phyloP scores from a whole-genome alignment of 2,888 invertebrate genomes.

The Coelinius sp. region DNA sequence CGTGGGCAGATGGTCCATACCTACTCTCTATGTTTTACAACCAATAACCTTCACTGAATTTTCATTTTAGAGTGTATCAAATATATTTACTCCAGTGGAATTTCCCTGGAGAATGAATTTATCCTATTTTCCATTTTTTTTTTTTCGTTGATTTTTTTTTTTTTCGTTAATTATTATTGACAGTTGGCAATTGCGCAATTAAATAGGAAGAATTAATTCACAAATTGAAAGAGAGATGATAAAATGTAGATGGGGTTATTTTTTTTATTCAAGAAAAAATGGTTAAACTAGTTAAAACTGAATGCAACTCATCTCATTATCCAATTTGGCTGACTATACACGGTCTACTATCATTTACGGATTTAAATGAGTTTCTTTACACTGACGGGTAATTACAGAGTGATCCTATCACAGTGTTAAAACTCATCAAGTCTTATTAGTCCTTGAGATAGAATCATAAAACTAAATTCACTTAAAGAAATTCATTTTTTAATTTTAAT shows the following conservation, averaged over 20 bases:
- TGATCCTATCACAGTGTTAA: background rate
- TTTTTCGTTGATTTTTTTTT: background rate
- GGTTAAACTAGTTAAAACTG: too few species aligned
- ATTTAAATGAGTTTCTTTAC: conserved; percentile 25
- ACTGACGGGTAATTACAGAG: conserved; percentile 4
- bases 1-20: conserved; percentile 56
- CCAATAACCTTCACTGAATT: conserved; percentile 54
- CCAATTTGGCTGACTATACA: conserved; percentile 17
- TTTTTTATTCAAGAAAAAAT: too few species aligned
- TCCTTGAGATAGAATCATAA: background rate
- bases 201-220: background rate
- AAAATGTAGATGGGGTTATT: too few species aligned
- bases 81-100: conserved; percentile 10
- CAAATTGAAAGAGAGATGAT: background rate
- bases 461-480: too few species aligned
- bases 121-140: background rate
- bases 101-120: background rate
- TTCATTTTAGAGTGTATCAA: conserved; percentile 25
- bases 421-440: conserved; percentile 1
- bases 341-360: conserved; percentile 2
- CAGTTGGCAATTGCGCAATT: too few species aligned
- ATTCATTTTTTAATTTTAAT: too few species aligned
- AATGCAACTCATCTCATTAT: conserved; percentile 4
- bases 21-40: conserved; percentile 57
- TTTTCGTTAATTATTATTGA: background rate